Conservation (phyloP, 2,113 vertebrate species). For the Mixornis gularis region DNA sequence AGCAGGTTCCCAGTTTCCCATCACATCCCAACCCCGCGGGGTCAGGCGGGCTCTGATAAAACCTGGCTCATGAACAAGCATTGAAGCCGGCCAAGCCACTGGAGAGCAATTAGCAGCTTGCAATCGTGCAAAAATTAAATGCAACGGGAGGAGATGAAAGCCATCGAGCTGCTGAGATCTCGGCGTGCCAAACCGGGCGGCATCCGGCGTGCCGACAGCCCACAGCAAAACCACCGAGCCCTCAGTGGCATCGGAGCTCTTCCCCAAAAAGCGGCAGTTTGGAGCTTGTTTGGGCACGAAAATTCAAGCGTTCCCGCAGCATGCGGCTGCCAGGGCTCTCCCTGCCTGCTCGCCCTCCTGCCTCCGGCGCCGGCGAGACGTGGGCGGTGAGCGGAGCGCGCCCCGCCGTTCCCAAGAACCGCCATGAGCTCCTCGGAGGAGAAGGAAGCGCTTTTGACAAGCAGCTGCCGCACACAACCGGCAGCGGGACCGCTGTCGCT, state of each 20-base stretch:
- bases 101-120: not conserved
- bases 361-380: not conserved
- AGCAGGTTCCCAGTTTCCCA: not conserved
- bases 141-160: not conserved
- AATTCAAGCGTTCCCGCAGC: not conserved
- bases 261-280: not conserved
- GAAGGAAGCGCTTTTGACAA: not conserved
- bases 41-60: not conserved
- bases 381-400: not conserved
- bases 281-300: not conserved
- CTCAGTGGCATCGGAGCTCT: not conserved
- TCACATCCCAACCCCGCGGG: not conserved
- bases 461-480: not conserved
- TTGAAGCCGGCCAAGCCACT: not conserved
- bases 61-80: not conserved
- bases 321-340: not conserved
- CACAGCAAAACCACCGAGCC: not conserved
- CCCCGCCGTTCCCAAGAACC: not conserved
- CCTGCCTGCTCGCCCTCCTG: not conserved
- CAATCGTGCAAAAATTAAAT: not conserved
- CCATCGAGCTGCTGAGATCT: not conserved
- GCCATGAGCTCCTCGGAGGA: slow-evolving; percentile 16
- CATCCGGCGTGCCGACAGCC: not conserved
- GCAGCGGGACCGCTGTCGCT: not conserved
- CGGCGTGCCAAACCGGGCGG: not conserved